Evolutionary conservation across 1,140 invertebrate genomes (phyloP), one percentile per base, ranked within the genome.

Genomic region (Homarus americanus): DNA sequence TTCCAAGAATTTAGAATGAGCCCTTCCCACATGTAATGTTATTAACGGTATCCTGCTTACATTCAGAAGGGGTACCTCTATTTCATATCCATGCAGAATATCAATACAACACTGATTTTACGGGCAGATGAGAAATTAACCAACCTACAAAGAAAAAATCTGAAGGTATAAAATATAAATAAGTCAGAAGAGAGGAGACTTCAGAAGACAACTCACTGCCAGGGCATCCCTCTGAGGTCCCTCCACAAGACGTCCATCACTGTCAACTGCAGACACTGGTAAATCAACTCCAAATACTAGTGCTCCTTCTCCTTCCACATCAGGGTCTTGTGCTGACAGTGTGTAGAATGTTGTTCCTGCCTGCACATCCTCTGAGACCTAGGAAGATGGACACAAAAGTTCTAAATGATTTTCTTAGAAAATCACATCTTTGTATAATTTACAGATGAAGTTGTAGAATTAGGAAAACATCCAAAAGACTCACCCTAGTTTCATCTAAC

Each of bases 211-310:
- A 85, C 89, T 85, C 38, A 91, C 82, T 38, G 58, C 53, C 12
- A 91, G 34, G 36, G 40, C 84, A 53, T 91, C 90, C 32, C 76
- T 72, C 34, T 36, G 32, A 66, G 91, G 69, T 24, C 91, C 84
- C 34, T 92, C 94, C 24, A 98, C 96, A 93, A 96, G 96, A 91
- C 97, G 96, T 75, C 97, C 97, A 94, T 97, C 96, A 93, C 97
- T 97, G 93, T 97, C 97, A 34, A 98, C 96, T 7, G 97, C 97
- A 0, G 96, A 96, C 17, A 96, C 76, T 38, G 85, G 96, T 34
- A 96, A 96, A 92, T 97, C 96, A 10, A 96, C 96, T 72, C 96
- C 96, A 93, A 96, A 98, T 92, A 96, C 95, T 24, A 98, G 94
- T 9, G 96, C 96, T 73, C 96, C 96, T 2, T 93, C 93, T 9